Base-by-base conservation (phyloP, 2,888 invertebrate species). In the Branchellion lobata region DNA sequence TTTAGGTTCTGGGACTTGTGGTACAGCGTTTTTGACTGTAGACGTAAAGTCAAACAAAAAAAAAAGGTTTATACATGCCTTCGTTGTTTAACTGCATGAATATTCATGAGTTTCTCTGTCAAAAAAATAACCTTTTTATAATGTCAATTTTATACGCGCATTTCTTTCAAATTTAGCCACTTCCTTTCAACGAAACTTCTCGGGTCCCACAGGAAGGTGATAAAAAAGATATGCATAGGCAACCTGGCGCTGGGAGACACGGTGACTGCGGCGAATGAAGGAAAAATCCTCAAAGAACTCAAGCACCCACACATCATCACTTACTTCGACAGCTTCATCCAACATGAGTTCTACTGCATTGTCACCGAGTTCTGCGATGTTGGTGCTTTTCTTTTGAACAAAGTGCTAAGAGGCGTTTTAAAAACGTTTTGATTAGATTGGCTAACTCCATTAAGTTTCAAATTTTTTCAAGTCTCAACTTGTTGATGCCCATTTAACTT, bases 341-440 rank as follows among this genome's bases (percentile, higher is more conserved):
- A 87, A 82, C 85, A 85, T 65, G 87, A 87, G 79, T 86, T 83
- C 81, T 88, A 87, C 83, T 88, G 87, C 81, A 87, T 88, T 80
- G 85, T 88, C 11, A 87, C 87, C 33, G 88, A 88, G 81, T 88
- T 84, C 82, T 88, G 87, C 84, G 87, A 88, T 84, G 87, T 87
- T 81, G 81, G 82, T 77, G n/a, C n/a, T n/a, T n/a, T n/a, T n/a
- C n/a, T n/a, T n/a, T n/a, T n/a, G n/a, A n/a, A n/a, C n/a, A 21
- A 27, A 24, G n/a, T n/a, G n/a, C n/a, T n/a, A n/a, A n/a, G n/a
- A n/a, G n/a, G n/a, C n/a, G n/a, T n/a, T n/a, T n/a, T n/a, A n/a
- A n/a, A 71, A 11, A 14, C 33, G 29, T 72, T 18, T 33, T 72
- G 11, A 18, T 24, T 33, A 14, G 5, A 72, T 31, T 24, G 11